phyloP scores from a whole-genome alignment of 2,113 vertebrate species.

The Chrysochloris asiatica region DNA sequence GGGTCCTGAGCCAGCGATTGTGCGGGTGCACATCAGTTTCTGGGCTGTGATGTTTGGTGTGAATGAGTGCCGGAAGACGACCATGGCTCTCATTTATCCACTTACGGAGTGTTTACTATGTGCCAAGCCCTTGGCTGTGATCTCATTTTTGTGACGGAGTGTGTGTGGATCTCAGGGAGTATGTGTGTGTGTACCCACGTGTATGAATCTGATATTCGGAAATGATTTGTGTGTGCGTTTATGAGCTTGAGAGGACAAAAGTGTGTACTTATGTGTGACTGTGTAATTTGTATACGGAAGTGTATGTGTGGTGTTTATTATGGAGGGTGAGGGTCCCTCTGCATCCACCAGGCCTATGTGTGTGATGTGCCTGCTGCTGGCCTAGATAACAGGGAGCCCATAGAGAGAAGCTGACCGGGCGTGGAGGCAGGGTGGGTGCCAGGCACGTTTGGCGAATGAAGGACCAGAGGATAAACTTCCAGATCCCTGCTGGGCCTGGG shows the following conservation, averaged over 20 bases:
- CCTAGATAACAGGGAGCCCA: background rate
- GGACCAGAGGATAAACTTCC: background rate
- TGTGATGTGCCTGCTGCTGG: background rate
- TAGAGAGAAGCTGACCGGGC: background rate
- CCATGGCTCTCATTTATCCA: background rate
- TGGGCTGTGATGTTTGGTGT: background rate
- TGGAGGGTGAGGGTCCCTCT: background rate
- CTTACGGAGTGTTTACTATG: background rate
- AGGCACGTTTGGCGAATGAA: background rate
- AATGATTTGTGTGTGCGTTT: background rate
- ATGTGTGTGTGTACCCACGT: constrained; percentile 21
- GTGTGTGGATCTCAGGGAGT: background rate
- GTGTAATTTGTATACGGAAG: background rate
- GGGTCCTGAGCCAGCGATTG: background rate
- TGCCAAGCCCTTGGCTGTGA: background rate
- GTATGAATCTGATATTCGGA: background rate
- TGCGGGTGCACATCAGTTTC: constrained; percentile 3
- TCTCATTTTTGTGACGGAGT: background rate
- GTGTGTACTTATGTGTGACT: background rate
- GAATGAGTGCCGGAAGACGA: background rate
- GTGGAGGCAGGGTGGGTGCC: background rate
- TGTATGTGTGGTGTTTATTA: background rate
- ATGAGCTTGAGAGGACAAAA: background rate
- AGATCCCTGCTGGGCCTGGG: background rate
- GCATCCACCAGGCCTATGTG: background rate